Base-by-base conservation (phyloP, 2,797 vertebrate species). In the Ibycter americanus region DNA sequence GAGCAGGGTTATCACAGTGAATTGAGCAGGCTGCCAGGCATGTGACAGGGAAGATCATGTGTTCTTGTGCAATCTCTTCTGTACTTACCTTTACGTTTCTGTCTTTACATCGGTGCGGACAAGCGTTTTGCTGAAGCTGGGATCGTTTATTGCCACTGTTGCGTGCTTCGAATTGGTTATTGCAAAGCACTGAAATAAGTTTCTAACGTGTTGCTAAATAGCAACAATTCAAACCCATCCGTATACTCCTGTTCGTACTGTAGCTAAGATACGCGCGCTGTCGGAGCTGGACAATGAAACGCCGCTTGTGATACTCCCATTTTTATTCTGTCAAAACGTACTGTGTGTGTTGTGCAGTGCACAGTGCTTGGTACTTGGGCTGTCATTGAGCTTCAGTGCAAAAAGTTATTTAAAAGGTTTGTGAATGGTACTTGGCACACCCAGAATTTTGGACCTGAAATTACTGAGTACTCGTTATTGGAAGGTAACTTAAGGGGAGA, bases 41-140 rank as follows among this genome's bases (percentile, higher is more conserved):
- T 96, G 92, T 96, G 90, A 94, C 93, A 74, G 1, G 72, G 44
- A 90, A 78, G 92, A 93, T 95, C 93, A 86, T 94, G 93, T 84
- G 93, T 88, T 97, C 51, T 61, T 93, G 84, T 93, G 92, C 83
- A 73, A 31, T 47, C 55, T 65, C 54, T 67, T 51, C 82, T 36
- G 73, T 13, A 9, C 83, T 93, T 88, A 83, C 34, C 93, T 93
- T 95, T 62, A 54, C 67, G 0, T 80, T 95, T 95, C 83, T 91
- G 93, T 14, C 82, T 89, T 82, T 54, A 82, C 84, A 72, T 85
- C 62, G 0, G 61, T 7, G 66, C 20, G 56, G 40, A 12, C 26
- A 19, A 54, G 34, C 9, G 38, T n/a, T 7, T 9, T 17, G 0
- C 34, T 36, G 77, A 8, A 27, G 29, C 27, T 36, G 54, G 17